Percentiles rank a stretch among this genome's conserved stretches.
Conservation (phyloP, 1,140 invertebrate species). For the Solenopsis invicta region DNA sequence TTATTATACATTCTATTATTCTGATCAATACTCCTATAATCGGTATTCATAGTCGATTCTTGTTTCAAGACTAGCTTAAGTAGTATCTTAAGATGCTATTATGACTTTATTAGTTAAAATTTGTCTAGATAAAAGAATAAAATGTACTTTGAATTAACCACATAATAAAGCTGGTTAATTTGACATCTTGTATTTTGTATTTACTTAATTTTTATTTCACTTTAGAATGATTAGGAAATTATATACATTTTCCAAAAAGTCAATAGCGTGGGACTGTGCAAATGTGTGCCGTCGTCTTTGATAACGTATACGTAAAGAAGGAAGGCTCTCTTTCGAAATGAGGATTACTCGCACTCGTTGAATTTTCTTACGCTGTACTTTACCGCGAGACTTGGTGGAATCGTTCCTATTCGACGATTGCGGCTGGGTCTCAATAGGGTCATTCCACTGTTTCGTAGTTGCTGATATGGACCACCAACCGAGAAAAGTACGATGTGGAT, state of each 20-base stretch:
- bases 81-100: no score
- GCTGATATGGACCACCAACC: constrained; percentile 50
- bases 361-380: constrained; percentile 46
- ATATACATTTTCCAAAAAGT: neutral
- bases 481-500: constrained; percentile 35
- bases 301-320: neutral
- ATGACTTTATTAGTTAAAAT: no score
- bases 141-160: neutral
- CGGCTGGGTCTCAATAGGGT: constrained; percentile 50
- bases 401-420: constrained; percentile 7
- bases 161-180: neutral
- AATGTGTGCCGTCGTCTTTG: constrained; percentile 1
- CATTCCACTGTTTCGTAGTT: constrained; percentile 51
- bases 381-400: neutral
- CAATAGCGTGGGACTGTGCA: neutral
- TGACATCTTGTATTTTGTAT: neutral
- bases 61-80: no score
- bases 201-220: neutral
- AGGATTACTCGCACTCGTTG: neutral
- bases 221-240: neutral
- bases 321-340: neutral
- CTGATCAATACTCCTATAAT: neutral
- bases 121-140: neutral
- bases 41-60: no score
- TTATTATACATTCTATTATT: constrained; percentile 1